Evolutionary conservation across 37 sponge, comb jelly and placozoan genomes (phyloP).

Genomic region (Corticium candelabrum): DNA sequence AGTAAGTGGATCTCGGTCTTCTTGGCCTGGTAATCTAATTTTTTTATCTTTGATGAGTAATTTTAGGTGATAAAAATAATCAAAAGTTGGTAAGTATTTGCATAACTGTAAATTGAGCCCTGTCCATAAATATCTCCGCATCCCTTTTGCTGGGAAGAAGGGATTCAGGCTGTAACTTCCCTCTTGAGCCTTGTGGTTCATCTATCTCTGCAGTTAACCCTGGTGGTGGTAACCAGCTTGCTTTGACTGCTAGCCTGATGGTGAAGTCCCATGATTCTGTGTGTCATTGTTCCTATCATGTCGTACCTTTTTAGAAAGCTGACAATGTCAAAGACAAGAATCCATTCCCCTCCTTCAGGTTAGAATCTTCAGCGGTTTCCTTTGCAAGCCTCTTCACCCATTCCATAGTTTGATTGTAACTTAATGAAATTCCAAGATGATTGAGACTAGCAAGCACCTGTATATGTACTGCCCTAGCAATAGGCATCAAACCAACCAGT

Average conservation of each 20-base stretch:
- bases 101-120: not conserved
- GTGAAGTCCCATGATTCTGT: slow-evolving; percentile 2
- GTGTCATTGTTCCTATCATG: not conserved
- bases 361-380: not conserved
- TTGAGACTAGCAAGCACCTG: not conserved
- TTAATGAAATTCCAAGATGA: not conserved
- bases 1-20: not conserved
- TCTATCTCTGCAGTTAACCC: not conserved
- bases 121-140: not conserved
- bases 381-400: not conserved
- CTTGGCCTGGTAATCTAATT: not conserved
- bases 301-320: not conserved
- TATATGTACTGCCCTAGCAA: not conserved
- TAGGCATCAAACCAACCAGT: not conserved
- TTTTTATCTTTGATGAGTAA: not conserved
- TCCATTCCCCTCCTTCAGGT: not conserved
- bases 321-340: not conserved
- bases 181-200: not conserved
- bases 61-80: not conserved
- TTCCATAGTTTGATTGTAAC: not conserved
- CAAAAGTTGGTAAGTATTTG: not conserved
- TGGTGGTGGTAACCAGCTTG: not conserved
- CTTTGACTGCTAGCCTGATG: not conserved
- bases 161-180: not conserved
- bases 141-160: not conserved